Base-by-base conservation (phyloP, 2,113 vertebrate genomes). In the Rattus rattus region DNA sequence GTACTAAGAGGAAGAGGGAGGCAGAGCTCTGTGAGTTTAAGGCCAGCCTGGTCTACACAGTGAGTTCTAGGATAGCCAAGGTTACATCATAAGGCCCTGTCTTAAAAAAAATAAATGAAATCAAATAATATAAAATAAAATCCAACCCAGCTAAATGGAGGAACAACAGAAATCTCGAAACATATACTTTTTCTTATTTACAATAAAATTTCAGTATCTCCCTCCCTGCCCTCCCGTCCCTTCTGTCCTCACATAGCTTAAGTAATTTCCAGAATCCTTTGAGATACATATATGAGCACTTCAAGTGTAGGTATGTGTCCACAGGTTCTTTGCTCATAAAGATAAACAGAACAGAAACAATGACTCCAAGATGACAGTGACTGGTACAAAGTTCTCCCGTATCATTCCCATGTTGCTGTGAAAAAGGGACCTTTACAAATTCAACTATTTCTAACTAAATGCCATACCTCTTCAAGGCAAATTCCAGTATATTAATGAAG, bases 291-390 rank as follows among this genome's bases (percentile, higher is more conserved):
- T 20, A 13, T 24, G 24, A 43, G 6, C 16, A 33, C n/a, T 43
- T 30, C 28, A 28, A 30, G 17, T 36, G 14, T 24, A 20, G 10
- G 10, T 54, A 63, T 12, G 69, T 28, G n/a, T 56, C 72, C 70
- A 75, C 72, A 94, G 22, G 69, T 54, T 11, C 43, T 67, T 14
- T 70, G 54, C 22, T 93, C 59, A 65, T 56, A 17, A 91, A 94
- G 47, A 47, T 54, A 92, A 92, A 91, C 67, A 39, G 52, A 65
- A 89, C 24, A 79, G 11, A 90, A 65, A 88, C 36, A 75, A 87
- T 92, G 95, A 30, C 24, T 81, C 36, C 49, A 94, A 76, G 90
- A 93, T 65, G 79, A 70, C 67, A 96, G 80, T 79, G 61, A 87
- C 11, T 30, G n/a, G 70, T 52, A 91, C 70, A 16, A 91, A 84